These are phyloP conservation scores for Potamarius usumacintae DNA, from an alignment of 2,113 vertebrate species.

Conservation along the genomic window DNA sequence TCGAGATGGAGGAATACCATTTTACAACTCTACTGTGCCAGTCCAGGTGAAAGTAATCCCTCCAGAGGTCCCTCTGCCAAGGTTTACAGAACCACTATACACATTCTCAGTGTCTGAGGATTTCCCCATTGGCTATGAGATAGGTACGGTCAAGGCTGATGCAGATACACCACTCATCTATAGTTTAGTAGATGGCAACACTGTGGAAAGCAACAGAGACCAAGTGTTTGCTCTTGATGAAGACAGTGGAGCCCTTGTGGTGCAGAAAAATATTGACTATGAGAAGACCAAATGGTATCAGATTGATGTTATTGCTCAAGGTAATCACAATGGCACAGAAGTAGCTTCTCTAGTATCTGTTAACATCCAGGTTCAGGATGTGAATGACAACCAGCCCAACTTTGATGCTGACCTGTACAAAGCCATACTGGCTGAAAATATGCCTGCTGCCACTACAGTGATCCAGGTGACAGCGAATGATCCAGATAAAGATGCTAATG, in stretches of 20 bases:
- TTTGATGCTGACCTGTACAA: slow-evolving; percentile 93
- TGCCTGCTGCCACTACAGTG: slow-evolving; percentile 89
- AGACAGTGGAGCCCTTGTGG: slow-evolving; percentile 82
- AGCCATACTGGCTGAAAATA: slow-evolving; percentile 91
- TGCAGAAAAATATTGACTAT: slow-evolving; percentile 88
- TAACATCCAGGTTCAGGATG: slow-evolving; percentile 90
- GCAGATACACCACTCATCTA: slow-evolving; percentile 90
- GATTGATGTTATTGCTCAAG: slow-evolving; percentile 89
- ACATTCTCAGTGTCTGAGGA: slow-evolving; percentile 91
- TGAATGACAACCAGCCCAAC: slow-evolving; percentile 92
- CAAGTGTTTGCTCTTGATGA: slow-evolving; percentile 84
- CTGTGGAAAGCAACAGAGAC: slow-evolving; percentile 89
- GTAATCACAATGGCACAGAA: slow-evolving; percentile 83
- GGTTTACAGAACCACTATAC: slow-evolving; percentile 94
- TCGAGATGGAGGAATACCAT: slow-evolving; percentile 87
- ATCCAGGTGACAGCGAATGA: slow-evolving; percentile 97
- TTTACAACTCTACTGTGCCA: slow-evolving; percentile 86
- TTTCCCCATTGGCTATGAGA: slow-evolving; percentile 85
- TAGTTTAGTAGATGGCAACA: slow-evolving; percentile 92
- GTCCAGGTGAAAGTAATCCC: slow-evolving; percentile 88
- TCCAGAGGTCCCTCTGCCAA: slow-evolving; percentile 84
- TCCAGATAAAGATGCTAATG: slow-evolving; percentile 87
- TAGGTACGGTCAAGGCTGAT: slow-evolving; percentile 86
- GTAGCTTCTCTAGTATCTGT: slow-evolving; percentile 89
- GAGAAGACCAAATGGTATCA: slow-evolving; percentile 95